phyloP scores from a whole-genome alignment of 2,888 invertebrate genomes.

The Agriotes lineatus region DNA sequence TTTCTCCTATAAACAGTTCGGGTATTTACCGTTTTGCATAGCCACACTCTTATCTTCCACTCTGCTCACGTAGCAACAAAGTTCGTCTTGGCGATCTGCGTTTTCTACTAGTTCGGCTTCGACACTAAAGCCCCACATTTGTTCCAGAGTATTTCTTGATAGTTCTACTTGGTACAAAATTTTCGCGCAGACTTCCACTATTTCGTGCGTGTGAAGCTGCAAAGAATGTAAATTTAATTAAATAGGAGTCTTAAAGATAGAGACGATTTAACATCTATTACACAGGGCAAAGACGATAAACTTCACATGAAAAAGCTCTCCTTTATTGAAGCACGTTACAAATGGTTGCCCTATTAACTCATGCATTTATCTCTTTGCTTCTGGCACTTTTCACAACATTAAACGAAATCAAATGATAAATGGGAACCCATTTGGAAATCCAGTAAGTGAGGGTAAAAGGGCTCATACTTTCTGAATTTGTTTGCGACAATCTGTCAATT shows the following conservation, averaged over 20 bases:
- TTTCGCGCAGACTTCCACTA: constrained; percentile 96
- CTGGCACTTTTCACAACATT: background rate
- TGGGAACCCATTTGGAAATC: background rate
- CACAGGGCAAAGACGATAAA: no score
- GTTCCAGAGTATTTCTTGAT: constrained; percentile 88
- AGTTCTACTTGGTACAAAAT: constrained; percentile 96
- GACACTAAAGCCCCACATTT: constrained; percentile 98
- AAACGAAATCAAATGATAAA: background rate
- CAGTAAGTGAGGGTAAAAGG: background rate
- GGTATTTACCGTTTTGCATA: constrained; percentile 91
- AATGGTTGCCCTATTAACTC: background rate
- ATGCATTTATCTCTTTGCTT: background rate
- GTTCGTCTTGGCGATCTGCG: constrained; percentile 94
- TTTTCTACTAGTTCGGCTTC: constrained; percentile 98
- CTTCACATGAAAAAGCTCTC: no score
- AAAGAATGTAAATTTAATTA: no score
- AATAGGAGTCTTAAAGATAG: no score
- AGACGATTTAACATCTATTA: no score
- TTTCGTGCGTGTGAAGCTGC: constrained; percentile 92
- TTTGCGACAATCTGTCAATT: background rate
- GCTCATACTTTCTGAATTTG: background rate
- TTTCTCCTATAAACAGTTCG: background rate
- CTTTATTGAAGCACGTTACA: no score
- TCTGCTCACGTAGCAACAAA: constrained; percentile 96
- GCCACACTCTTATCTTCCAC: constrained; percentile 96